Conservation (phyloP, 2,797 vertebrate genomes). For the Spinibarbus caldwelli region DNA sequence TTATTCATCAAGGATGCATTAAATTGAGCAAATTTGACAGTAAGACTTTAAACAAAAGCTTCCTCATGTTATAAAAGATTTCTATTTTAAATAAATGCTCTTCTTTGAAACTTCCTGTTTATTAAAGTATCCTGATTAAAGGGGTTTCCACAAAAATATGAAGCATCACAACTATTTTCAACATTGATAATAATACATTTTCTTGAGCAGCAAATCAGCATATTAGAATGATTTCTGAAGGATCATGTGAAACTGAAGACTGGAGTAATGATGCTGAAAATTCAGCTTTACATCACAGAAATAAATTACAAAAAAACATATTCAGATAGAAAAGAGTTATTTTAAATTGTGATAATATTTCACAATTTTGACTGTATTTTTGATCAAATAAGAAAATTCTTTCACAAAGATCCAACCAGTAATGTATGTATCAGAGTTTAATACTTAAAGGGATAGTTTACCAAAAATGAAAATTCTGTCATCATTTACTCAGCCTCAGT, state of each 20-base stretch:
- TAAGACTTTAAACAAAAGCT: background rate
- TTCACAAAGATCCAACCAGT: background rate
- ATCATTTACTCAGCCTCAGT: background rate
- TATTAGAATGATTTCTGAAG: too few species aligned
- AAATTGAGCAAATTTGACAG: background rate
- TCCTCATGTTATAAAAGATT: background rate
- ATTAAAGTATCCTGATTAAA: background rate
- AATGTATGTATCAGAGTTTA: background rate
- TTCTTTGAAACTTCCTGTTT: background rate
- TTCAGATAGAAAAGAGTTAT: background rate
- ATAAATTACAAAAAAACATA: background rate
- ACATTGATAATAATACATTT: background rate
- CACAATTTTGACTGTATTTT: background rate
- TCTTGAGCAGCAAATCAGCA: too few species aligned
- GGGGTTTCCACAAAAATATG: background rate
- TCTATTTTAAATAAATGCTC: background rate
- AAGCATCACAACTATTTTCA: background rate
- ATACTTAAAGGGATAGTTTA: background rate
- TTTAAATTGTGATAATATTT: background rate
- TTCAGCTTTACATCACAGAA: background rate
- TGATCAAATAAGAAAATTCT: background rate
- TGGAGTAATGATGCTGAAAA: background rate
- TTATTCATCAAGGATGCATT: background rate
- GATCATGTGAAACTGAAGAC: background rate
- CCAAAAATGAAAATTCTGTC: background rate